Percentiles rank a stretch among this genome's conserved stretches.
phyloP scores from a whole-genome alignment of 1,140 invertebrate genomes.

The Eumaeus atala region DNA sequence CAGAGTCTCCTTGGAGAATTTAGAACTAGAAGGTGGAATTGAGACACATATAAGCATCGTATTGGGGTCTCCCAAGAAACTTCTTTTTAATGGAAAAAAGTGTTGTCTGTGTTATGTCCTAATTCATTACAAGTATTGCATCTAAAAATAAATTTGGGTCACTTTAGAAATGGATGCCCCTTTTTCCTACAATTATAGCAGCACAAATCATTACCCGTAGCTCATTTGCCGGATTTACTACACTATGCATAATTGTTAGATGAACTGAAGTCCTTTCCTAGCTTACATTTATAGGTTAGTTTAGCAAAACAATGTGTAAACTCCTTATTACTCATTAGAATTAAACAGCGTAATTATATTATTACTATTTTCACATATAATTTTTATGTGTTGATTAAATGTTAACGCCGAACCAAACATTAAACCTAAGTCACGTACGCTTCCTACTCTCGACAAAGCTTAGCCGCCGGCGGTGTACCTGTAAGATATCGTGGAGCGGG shows the following conservation, averaged over 20 bases:
- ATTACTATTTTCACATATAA: no score
- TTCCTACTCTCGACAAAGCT: no score
- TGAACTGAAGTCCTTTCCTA: not conserved
- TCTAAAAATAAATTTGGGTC: conserved; percentile 20
- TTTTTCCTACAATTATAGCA: conserved; percentile 30
- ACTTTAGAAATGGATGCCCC: conserved; percentile 19
- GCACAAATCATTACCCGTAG: conserved; percentile 4
- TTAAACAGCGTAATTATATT: conserved; percentile 23
- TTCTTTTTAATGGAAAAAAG: conserved; percentile 1
- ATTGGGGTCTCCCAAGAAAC: not conserved
- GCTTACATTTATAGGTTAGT: not conserved
- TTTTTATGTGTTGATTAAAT: no score
- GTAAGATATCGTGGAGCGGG: no score
- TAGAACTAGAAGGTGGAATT: conserved; percentile 16
- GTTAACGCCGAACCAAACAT: no score
- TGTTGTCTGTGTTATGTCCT: conserved; percentile 19
- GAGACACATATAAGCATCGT: conserved; percentile 13
- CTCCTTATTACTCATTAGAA: conserved; percentile 31
- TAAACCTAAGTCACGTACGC: no score
- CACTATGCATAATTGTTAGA: not conserved
- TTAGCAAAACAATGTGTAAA: not conserved
- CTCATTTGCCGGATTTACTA: no score
- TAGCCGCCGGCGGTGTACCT: no score
- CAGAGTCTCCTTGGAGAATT: conserved; percentile 20
- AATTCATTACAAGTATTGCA: conserved; percentile 20